A percentile compares a stretch with the other conserved stretches of the same genome.
Evolutionary conservation across 2,797 vertebrate genomes (phyloP).

Genomic region (Alfaro cultratus): DNA sequence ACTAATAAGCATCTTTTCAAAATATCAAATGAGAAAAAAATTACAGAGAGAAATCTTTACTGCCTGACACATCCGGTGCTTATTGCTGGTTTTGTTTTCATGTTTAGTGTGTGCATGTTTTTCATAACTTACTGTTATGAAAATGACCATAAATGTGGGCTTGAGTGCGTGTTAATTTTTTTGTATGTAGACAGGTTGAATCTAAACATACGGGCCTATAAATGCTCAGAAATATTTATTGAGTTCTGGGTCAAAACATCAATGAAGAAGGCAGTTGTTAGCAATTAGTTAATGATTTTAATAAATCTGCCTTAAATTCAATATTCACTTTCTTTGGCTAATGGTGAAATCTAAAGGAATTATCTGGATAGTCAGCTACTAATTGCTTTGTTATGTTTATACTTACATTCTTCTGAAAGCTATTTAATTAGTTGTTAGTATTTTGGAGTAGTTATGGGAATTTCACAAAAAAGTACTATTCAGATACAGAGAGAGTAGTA

Average conservation of each 20-base stretch:
- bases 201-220: background rate
- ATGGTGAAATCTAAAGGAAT: background rate
- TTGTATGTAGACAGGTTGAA: background rate
- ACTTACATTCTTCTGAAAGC: background rate
- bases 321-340: background rate
- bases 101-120: background rate
- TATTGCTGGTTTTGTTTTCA: conserved; percentile 1
- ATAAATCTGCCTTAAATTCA: background rate
- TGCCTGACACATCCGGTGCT: background rate
- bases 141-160: conserved; percentile 4
- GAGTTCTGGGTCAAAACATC: background rate
- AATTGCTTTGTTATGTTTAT: background rate
- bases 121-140: background rate
- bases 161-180: background rate
- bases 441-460: background rate
- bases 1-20: conserved; percentile 13
- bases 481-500: background rate
- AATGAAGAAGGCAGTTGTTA: background rate
- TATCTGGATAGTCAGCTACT: background rate
- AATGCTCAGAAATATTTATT: background rate
- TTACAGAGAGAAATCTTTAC: conserved; percentile 7
- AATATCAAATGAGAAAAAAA: conserved; percentile 8
- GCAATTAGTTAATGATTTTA: background rate
- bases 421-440: background rate
- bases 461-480: background rate